phyloP scores from a whole-genome alignment of 1,140 invertebrate species.

The Triops cancriformis region DNA sequence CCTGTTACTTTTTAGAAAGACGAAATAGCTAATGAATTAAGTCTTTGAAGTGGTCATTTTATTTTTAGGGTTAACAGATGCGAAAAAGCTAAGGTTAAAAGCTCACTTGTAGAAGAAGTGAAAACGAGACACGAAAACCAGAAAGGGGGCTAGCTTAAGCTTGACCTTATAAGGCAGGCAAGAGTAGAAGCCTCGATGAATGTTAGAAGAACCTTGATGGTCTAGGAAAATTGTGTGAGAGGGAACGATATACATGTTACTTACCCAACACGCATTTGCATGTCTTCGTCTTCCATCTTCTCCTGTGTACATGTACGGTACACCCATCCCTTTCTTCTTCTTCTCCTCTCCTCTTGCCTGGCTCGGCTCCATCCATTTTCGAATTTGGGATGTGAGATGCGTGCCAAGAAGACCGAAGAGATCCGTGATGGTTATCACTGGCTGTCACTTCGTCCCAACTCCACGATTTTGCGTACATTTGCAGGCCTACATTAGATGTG shows the following conservation, averaged over 20 bases:
- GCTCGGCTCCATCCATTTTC: not conserved
- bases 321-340: not conserved
- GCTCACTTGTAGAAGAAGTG: not conserved
- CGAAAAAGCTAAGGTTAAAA: too few species aligned
- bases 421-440: not conserved
- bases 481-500: too few species aligned
- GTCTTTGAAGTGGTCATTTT: too few species aligned
- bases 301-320: not conserved
- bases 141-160: not conserved
- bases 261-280: conserved; percentile 1
- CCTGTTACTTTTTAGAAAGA: not conserved
- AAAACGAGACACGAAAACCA: not conserved
- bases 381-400: not conserved
- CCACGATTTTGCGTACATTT: not conserved
- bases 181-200: not conserved
- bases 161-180: conserved; percentile 5
- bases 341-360: not conserved
- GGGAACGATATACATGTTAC: not conserved
- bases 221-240: conserved; percentile 1
- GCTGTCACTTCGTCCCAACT: not conserved
- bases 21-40: not conserved
- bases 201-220: not conserved
- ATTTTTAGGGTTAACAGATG: not conserved
- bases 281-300: not conserved
- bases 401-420: not conserved